Percentiles rank a stretch among this genome's conserved stretches.
Evolutionary conservation across 2,797 vertebrate species (phyloP).

Genomic region (Enteromius treurensis): DNA sequence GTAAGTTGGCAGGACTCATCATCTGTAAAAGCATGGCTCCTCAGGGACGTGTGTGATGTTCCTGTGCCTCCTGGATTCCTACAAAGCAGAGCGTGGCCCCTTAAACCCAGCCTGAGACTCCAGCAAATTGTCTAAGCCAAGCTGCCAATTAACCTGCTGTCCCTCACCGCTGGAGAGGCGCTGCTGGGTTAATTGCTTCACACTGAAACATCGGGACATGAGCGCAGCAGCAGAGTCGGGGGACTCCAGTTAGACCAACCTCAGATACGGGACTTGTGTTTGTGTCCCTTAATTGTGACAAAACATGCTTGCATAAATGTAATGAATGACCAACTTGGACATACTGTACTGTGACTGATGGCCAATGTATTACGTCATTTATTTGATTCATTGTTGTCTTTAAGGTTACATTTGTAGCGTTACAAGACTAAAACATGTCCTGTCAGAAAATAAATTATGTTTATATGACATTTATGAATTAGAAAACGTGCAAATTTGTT

Average conservation of each 20-base stretch:
- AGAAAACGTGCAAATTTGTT: background rate
- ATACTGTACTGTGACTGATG: background rate
- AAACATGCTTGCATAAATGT: conserved; percentile 12
- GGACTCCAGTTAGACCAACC: conserved; percentile 31
- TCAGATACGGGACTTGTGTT: conserved; percentile 12
- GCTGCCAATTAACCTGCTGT: conserved; percentile 85
- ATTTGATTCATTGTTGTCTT: background rate
- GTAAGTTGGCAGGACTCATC: conserved; percentile 56
- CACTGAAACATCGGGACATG: conserved; percentile 75
- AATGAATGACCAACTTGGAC: background rate
- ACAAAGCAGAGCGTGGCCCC: conserved; percentile 69
- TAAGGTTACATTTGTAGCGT: background rate
- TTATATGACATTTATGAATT: background rate
- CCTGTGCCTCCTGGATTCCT: conserved; percentile 51
- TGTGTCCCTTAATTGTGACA: conserved; percentile 13
- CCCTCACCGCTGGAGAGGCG: conserved; percentile 72
- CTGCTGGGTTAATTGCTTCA: conserved; percentile 90
- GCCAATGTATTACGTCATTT: background rate
- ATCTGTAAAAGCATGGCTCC: conserved; percentile 53
- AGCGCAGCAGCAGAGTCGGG: conserved; percentile 66
- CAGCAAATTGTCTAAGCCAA: conserved; percentile 87
- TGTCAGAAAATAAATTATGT: background rate
- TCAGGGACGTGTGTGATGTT: conserved; percentile 51
- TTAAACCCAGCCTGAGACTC: conserved; percentile 79
- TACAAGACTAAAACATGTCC: background rate